These are phyloP conservation scores for Melopsittacus undulatus DNA, from an alignment of 2,797 vertebrate species.

Conservation along the genomic window DNA sequence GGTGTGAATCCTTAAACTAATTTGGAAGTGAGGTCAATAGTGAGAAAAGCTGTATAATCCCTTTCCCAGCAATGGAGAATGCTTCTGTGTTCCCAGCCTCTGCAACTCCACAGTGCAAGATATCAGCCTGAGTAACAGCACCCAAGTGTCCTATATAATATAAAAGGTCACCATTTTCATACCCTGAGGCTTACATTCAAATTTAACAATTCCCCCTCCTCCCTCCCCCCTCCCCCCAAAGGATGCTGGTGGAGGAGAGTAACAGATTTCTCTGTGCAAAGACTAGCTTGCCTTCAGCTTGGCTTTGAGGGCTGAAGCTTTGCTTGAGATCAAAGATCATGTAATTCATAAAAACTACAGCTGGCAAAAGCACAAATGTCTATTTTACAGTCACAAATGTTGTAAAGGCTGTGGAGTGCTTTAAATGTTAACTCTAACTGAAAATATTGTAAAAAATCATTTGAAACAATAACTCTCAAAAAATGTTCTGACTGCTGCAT, in stretches of 20 bases:
- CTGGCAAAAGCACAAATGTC: background rate
- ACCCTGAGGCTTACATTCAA: background rate
- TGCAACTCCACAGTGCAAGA: background rate
- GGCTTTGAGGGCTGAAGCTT: background rate
- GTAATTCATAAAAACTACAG: conserved; percentile 5
- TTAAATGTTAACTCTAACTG: background rate
- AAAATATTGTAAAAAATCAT: background rate
- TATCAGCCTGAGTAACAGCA: conserved; percentile 16
- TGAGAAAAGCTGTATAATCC: conserved; percentile 13
- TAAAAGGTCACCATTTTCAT: conserved; percentile 33
- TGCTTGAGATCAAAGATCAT: conserved; percentile 18
- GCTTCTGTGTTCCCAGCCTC: background rate
- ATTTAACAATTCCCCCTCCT: background rate
- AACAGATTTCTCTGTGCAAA: background rate
- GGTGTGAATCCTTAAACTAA: conserved; percentile 31
- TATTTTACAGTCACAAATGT: background rate
- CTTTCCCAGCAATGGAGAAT: background rate
- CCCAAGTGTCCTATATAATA: background rate
- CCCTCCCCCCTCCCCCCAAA: background rate
- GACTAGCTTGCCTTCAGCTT: background rate
- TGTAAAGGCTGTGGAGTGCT: background rate
- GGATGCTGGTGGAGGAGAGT: background rate
- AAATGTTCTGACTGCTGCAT: background rate
- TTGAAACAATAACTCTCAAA: background rate
- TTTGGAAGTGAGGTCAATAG: conserved; percentile 27